These are phyloP conservation scores for Myiothlypis coronata DNA, from an alignment of 2,797 vertebrate species.

Conservation along the genomic window DNA sequence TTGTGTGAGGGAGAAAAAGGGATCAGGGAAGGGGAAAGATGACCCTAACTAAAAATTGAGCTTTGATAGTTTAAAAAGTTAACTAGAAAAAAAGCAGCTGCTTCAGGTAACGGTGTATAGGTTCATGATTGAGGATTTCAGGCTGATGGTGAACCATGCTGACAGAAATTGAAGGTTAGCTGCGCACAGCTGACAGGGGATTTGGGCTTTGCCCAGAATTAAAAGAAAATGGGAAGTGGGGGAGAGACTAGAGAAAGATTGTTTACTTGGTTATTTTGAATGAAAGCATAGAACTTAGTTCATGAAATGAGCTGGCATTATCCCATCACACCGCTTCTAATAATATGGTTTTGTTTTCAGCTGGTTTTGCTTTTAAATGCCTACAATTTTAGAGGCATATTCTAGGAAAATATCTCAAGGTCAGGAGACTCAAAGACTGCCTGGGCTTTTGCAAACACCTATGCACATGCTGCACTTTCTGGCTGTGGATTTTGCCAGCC, in stretches of 20 bases:
- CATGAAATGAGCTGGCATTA: background rate
- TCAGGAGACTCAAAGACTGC: background rate
- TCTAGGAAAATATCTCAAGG: background rate
- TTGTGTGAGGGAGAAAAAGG: background rate
- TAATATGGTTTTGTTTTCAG: background rate
- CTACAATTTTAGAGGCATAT: background rate
- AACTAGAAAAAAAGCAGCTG: background rate
- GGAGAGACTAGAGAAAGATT: background rate
- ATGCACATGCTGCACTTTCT: background rate
- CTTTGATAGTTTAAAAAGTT: conserved; percentile 14
- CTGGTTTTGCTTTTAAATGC: background rate
- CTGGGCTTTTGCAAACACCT: background rate
- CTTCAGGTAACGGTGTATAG: background rate
- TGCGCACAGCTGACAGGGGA: background rate
- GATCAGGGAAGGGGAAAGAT: background rate
- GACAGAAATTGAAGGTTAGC: conserved; percentile 9
- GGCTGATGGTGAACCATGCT: background rate
- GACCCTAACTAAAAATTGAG: background rate
- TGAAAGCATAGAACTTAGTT: background rate
- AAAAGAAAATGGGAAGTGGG: background rate
- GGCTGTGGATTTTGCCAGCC: background rate
- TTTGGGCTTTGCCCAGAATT: background rate
- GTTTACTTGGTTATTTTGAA: background rate
- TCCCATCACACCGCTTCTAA: background rate
- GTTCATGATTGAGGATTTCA: conserved; percentile 7